A percentile compares a stretch with the other conserved stretches of the same genome.
These are phyloP conservation scores for Odontophorus gujanensis DNA, from an alignment of 2,113 vertebrate species.

Conservation along the genomic window DNA sequence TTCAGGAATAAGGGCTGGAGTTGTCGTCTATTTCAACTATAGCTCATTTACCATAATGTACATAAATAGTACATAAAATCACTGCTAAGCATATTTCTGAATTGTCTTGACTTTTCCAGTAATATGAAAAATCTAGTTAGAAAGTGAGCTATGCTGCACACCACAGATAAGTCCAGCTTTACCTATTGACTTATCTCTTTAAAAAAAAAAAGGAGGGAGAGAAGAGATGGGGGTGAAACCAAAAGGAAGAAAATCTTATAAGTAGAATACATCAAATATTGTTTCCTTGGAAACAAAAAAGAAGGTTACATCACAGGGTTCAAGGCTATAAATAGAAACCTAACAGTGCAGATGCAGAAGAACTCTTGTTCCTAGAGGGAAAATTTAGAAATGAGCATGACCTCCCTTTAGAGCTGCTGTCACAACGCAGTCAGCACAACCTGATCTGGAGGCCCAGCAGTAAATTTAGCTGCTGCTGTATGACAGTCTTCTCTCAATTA, in stretches of 20 bases:
- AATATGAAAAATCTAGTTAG: background rate
- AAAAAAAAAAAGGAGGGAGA: background rate
- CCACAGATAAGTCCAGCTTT: slow-evolving; percentile 40
- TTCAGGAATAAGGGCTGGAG: background rate
- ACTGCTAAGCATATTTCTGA: background rate
- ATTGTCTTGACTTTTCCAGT: background rate
- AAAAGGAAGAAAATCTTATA: slow-evolving; percentile 3
- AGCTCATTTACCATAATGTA: background rate
- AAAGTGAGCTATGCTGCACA: background rate
- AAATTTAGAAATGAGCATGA: slow-evolving; percentile 27
- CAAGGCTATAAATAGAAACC: slow-evolving; percentile 52
- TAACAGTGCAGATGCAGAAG: slow-evolving; percentile 8
- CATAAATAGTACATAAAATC: background rate
- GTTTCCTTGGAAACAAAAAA: slow-evolving; percentile 70
- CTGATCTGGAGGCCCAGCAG: background rate
- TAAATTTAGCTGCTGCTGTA: slow-evolving; percentile 42
- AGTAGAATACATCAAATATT: slow-evolving; percentile 54
- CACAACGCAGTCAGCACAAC: slow-evolving; percentile 32
- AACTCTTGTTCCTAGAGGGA: slow-evolving; percentile 20
- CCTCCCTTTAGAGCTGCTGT: slow-evolving; percentile 40
- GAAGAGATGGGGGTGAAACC: background rate
- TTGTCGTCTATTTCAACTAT: background rate
- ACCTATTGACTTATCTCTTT: slow-evolving; percentile 8
- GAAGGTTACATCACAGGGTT: slow-evolving; percentile 59
- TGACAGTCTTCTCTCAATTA: slow-evolving; percentile 62